A percentile compares a stretch with the other conserved stretches of the same genome.
These are phyloP conservation scores for Volucella zonaria DNA, from an alignment of 2,888 invertebrate genomes.

Conservation along the genomic window DNA sequence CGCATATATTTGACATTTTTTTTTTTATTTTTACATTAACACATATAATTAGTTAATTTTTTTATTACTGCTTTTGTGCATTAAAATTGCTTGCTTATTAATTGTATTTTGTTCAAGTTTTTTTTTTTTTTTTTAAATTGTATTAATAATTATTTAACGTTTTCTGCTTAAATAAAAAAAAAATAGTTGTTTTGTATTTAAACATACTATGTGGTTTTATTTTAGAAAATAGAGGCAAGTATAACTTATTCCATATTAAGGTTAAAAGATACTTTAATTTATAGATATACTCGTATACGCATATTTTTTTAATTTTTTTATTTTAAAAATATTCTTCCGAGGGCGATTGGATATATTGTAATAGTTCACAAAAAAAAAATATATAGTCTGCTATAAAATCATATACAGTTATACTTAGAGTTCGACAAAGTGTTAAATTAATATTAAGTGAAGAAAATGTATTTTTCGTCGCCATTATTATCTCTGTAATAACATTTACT, in stretches of 20 bases:
- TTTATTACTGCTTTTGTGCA: slow-evolving; percentile 34
- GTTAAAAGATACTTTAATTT: background rate
- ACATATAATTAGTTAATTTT: slow-evolving; percentile 50
- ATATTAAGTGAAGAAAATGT: too few relatives aligned
- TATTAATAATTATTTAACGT: slow-evolving; percentile 50
- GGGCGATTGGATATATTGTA: too few relatives aligned
- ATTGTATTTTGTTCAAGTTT: slow-evolving; percentile 41
- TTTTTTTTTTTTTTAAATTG: slow-evolving; percentile 56
- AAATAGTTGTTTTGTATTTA: slow-evolving; percentile 52
- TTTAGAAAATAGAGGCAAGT: slow-evolving; percentile 49
- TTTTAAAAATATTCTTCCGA: too few relatives aligned
- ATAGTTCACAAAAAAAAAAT: too few relatives aligned
- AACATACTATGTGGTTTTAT: slow-evolving; percentile 42
- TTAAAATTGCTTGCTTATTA: slow-evolving; percentile 41
- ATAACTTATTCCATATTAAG: background rate
- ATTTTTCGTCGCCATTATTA: too few relatives aligned
- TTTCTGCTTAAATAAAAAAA: slow-evolving; percentile 43
- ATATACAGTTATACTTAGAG: too few relatives aligned
- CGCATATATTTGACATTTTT: too few relatives aligned
- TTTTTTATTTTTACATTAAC: slow-evolving; percentile 21
- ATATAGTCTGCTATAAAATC: too few relatives aligned
- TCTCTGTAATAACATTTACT: too few relatives aligned
- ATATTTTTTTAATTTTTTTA: too few relatives aligned
- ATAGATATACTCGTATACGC: background rate
- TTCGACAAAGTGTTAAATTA: too few relatives aligned